phyloP scores from a whole-genome alignment of 1,140 invertebrate genomes.

The Dendrolimus punctatus region DNA sequence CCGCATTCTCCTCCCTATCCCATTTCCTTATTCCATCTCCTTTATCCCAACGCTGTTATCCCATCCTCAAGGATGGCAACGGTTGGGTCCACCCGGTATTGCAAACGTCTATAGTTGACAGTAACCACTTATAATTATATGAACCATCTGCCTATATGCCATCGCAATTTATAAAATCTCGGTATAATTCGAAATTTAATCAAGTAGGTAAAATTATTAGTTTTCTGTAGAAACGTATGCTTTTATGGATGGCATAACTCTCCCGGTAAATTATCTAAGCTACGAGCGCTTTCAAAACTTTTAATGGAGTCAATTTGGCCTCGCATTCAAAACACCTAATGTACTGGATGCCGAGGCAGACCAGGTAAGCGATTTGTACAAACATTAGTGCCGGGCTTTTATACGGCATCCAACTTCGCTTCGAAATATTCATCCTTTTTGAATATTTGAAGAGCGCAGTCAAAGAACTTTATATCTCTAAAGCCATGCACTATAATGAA shows the following conservation, averaged over 20 bases:
- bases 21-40: too few species aligned
- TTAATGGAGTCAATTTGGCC: constrained; percentile 68
- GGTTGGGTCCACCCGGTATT: too few species aligned
- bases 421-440: constrained; percentile 20
- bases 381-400: constrained; percentile 39
- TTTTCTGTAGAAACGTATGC: constrained; percentile 42
- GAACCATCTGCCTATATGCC: too few species aligned
- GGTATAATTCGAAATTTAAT: constrained; percentile 32
- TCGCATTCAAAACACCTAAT: constrained; percentile 60
- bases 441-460: constrained; percentile 9
- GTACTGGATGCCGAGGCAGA: constrained; percentile 30
- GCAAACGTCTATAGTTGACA: too few species aligned
- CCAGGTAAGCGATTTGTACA: constrained; percentile 50
- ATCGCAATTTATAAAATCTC: background rate
- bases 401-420: constrained; percentile 17
- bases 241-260: constrained; percentile 53
- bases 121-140: too few species aligned
- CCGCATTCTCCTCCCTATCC: too few species aligned
- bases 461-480: constrained; percentile 14
- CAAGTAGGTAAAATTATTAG: constrained; percentile 53
- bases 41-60: too few species aligned
- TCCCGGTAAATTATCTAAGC: constrained; percentile 65
- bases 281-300: constrained; percentile 65
- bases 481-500: background rate
- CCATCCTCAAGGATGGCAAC: too few species aligned